phyloP scores from a whole-genome alignment of 2,888 invertebrate species.

The Rhyacophila evoluta region DNA sequence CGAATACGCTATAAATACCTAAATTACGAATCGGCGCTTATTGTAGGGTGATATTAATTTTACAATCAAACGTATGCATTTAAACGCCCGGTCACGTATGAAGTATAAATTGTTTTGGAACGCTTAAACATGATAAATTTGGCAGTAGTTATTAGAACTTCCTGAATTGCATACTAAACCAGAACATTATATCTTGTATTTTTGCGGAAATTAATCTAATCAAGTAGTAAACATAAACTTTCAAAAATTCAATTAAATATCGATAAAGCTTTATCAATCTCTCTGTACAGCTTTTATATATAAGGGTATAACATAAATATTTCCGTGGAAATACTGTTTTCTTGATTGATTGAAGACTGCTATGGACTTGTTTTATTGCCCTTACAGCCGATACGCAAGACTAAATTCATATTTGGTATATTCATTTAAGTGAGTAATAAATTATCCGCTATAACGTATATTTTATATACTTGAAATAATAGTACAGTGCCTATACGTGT shows the following conservation, averaged over 20 bases:
- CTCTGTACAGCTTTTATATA: no score
- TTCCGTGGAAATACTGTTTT: not conserved
- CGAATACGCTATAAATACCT: not conserved
- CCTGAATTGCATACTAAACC: not conserved
- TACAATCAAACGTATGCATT: not conserved
- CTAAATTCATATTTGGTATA: no score
- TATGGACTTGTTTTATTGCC: not conserved
- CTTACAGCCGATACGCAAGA: not conserved
- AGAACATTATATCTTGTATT: no score
- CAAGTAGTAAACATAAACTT: no score
- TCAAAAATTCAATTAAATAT: no score
- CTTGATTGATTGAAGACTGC: not conserved
- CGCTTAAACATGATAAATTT: slow-evolving; percentile 25
- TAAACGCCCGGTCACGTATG: slow-evolving; percentile 40
- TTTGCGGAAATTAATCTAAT: no score
- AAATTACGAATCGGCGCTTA: not conserved
- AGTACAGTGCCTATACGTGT: no score
- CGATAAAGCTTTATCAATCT: no score
- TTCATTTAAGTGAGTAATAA: not conserved
- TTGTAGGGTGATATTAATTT: not conserved
- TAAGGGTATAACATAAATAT: no score
- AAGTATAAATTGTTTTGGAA: slow-evolving; percentile 39
- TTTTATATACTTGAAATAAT: no score
- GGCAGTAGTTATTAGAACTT: not conserved
- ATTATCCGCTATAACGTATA: not conserved